Base-by-base conservation (phyloP, 2,113 vertebrate species). In the Ammospiza nelsoni region DNA sequence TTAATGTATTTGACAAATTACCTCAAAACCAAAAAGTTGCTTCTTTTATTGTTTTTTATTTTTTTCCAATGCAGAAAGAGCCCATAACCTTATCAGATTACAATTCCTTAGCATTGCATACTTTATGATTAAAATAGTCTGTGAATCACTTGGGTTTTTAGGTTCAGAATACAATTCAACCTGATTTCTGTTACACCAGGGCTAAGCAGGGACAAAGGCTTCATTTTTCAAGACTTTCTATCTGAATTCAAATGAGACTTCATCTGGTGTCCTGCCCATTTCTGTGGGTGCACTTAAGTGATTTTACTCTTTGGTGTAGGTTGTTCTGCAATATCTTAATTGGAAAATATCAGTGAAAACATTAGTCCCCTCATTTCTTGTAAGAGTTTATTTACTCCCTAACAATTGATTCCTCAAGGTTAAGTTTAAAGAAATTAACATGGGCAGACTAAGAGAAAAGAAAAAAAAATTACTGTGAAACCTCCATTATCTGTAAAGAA, bases 1-100 rank as follows among this genome's bases (percentile, higher is more conserved):
- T 74, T 58, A 85, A 86, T 41, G 28, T 37, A 74, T 88, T 77
- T 88, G 83, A 88, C 49, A 88, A 88, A 95, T 81, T 86, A 31
- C 18, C 39, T 93, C 75, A 78, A 86, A 94, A 59, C 28, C 22
- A 74, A 74, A 87, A 82, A 41, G 51, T 22, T 28, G 9, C 13
- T 76, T 22, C 8, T 22, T 62, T 62, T 79, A 15, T 55, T 87
- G 8, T 18, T 67, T 58, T 75, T 68, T 66, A 72, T 65, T 66
- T 58, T 29, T 52, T 63, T 51, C 21, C 59, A 59, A 3, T 25
- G 18, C 9, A n/a, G 55, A 71, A 93, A 74, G 66, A 49, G 8
- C 46, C 23, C 9, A 24, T 62, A 62, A 27, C 18, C 6, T 84
- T 89, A 93, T 89, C 79, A 90, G 72, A 89, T 92, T 76, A 37